Conservation (phyloP, 2,797 vertebrate genomes). For the Orientallactaga sibirica region DNA sequence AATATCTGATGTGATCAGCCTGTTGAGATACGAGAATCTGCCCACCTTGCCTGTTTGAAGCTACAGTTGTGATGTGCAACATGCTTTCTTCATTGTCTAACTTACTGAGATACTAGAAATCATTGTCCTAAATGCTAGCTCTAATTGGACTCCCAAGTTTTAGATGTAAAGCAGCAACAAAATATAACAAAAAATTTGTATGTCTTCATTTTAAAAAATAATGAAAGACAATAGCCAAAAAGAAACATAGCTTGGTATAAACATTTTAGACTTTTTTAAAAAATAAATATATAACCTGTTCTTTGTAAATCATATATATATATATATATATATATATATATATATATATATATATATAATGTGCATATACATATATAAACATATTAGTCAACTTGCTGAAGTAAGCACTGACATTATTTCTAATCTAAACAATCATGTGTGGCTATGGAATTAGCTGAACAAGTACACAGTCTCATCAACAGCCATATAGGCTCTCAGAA, state of each 20-base stretch:
- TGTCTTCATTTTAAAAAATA: constrained; percentile 28
- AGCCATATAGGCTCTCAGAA: neutral
- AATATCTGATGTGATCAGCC: neutral
- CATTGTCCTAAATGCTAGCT: neutral
- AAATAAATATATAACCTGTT: neutral
- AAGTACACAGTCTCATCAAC: neutral
- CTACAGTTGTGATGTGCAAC: neutral
- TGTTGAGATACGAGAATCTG: neutral
- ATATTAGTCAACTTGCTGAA: neutral
- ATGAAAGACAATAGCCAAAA: neutral
- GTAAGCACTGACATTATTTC: neutral
- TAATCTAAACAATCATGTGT: neutral
- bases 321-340: neutral
- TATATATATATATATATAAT: neutral
- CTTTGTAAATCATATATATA: neutral
- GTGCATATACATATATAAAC: neutral
- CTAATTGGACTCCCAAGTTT: constrained; percentile 36
- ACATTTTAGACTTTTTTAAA: neutral
- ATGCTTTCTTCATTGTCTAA: neutral
- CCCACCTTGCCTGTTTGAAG: neutral
- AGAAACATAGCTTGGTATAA: neutral
- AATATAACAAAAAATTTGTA: neutral
- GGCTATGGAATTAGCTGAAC: neutral
- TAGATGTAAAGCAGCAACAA: constrained; percentile 10
- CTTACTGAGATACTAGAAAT: constrained; percentile 16